These are phyloP conservation scores for Condylura cristata DNA, from an alignment of 2,113 vertebrate genomes.

Conservation along the genomic window DNA sequence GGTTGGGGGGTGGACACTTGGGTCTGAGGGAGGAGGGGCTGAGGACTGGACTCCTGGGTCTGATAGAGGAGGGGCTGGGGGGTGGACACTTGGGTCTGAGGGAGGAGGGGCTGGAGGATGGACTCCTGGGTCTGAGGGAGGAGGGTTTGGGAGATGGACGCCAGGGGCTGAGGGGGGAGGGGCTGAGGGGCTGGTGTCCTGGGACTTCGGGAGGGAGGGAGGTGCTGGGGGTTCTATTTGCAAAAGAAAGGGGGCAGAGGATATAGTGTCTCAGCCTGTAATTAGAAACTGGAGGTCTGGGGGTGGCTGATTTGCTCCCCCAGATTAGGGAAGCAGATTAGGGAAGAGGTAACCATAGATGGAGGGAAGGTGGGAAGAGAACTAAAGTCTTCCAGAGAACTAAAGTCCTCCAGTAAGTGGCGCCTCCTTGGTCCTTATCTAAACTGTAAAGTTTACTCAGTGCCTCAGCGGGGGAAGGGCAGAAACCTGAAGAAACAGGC, in stretches of 20 bases:
- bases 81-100: background rate
- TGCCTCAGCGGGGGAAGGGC: background rate
- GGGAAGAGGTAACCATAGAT: background rate
- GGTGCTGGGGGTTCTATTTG: background rate
- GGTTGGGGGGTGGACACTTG: background rate
- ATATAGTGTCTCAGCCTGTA: background rate
- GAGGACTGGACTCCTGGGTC: background rate
- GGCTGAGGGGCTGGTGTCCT: background rate
- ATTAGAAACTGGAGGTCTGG: background rate
- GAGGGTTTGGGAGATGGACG: background rate
- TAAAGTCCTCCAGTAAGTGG: background rate
- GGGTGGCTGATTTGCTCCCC: background rate
- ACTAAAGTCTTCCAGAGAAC: background rate
- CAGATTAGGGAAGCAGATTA: no score
- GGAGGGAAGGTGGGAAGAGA: background rate
- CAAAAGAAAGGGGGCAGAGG: background rate
- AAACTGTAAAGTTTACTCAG: background rate
- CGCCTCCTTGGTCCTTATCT: constrained; percentile 53
- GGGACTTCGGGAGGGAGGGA: background rate
- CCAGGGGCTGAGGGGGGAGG: background rate
- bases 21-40: background rate
- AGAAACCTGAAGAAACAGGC: background rate
- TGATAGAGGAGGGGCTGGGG: background rate
- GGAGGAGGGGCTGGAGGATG: background rate
- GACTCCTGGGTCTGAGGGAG: background rate